Evolutionary conservation across 2,113 vertebrate genomes (phyloP), one percentile per base, ranked within the genome.

Genomic region (Cynocephalus volans): DNA sequence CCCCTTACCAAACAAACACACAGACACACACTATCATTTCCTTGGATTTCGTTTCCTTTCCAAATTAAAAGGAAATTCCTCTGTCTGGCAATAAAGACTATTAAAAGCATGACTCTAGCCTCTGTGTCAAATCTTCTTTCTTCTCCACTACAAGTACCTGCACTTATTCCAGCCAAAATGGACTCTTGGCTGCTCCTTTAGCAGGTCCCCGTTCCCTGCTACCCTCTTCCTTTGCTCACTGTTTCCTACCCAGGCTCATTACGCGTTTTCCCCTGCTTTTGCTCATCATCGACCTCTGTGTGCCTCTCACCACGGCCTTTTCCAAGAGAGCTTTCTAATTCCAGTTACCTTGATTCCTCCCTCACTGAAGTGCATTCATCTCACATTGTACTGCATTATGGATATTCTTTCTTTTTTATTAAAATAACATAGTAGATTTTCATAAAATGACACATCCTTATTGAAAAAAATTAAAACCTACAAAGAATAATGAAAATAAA

Each of bases 191-290:
- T 80, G 5, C 52, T 76, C 6, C 12, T 23, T 82, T 17, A 80
- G 45, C 54, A 13, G 8, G 33, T 7, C 76, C 60, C 33, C 36
- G 7, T 36, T 70, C 28, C 56, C n/a, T 45, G 65, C 11, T 54
- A 3, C 9, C 41, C 41, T 8, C 41, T 45, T 7, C 14, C 2
- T 24, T 28, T 5, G 8, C 69, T 69, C 45, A 1, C 18, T 31
- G 19, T 56, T 73, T 56, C 45, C 77, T 69, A 5, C 41, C 56
- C 75, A 48, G 73, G 19, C 6, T 15, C 41, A 19, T 9, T 3
- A 17, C 1, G 23, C 36, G 2, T 24, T 36, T n/a, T 21, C 28
- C 28, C 9, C 3, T 1, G 0, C 11, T 6, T 23, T 3, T 0
- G 15, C 45, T 54, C 79, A 12, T 28, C 60, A 14, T 45, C 58